Conservation (phyloP, 2,797 vertebrate genomes). For the Ambastaia sidthimunki region DNA sequence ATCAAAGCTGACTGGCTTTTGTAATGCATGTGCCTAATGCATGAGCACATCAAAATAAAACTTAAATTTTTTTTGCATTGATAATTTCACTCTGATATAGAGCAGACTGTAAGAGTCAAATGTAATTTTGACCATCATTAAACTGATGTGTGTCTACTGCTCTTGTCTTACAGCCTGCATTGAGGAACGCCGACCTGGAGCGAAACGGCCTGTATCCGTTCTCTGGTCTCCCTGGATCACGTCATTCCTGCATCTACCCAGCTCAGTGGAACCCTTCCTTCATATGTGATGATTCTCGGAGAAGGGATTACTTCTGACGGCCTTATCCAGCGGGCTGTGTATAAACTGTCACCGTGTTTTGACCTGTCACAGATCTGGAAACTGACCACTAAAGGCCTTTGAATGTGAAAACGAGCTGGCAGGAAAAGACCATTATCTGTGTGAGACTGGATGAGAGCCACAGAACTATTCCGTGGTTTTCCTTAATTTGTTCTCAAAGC, state of each 20-base stretch:
- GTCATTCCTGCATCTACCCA: constrained; percentile 97
- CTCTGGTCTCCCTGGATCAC: constrained; percentile 91
- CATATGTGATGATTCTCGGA: constrained; percentile 91
- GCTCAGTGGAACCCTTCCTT: constrained; percentile 97
- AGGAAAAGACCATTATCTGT: constrained; percentile 44
- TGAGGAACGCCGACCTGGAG: constrained; percentile 93
- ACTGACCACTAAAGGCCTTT: constrained; percentile 52
- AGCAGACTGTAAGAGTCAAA: too few relatives aligned
- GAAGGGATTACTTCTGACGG: constrained; percentile 94
- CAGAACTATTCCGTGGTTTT: constrained; percentile 20
- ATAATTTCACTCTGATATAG: too few relatives aligned
- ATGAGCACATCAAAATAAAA: too few relatives aligned
- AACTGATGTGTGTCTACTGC: not conserved
- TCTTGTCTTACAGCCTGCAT: constrained; percentile 79
- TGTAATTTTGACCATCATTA: not conserved
- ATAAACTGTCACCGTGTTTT: constrained; percentile 3
- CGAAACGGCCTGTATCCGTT: constrained; percentile 93
- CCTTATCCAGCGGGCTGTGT: not conserved
- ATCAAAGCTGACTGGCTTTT: not conserved
- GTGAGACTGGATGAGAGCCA: constrained; percentile 33
- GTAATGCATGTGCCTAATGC: not conserved
- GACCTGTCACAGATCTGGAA: constrained; percentile 19
- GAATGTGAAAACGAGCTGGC: constrained; percentile 59
- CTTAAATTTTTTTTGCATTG: too few relatives aligned
- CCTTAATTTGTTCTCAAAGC: constrained; percentile 10